Evolutionary conservation across 2,113 vertebrate genomes (phyloP), one percentile per base, ranked within the genome.

Genomic region (Mobula birostris): DNA sequence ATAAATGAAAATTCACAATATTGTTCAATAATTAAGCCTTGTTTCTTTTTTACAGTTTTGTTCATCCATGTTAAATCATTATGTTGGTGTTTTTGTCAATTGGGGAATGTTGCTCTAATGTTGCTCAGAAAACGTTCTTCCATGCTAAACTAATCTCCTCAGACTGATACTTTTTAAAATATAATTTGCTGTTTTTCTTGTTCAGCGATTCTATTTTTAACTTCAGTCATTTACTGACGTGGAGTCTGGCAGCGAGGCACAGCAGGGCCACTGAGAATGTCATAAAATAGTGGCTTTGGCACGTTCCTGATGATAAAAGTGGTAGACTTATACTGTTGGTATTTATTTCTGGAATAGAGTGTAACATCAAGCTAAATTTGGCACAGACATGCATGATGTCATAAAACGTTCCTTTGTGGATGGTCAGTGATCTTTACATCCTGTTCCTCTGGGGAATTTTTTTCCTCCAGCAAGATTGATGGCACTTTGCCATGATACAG

Each of bases 161-260:
- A 40, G 27, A 36, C 82, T 58, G 40, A 7, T 79, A 11, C 32
- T 79, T 32, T 36, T 36, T 36, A 36, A 66, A 66, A 21, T 11
- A 56, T 61, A 87, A 61, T 27, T 93, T 93, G 66, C 56, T 74
- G 70, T 36, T 74, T 74, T 72, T 74, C 36, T 76, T 56, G 70
- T 93, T 74, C 36, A 93, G 48, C 90, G 27, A 15, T 74, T 93
- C 91, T 93, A 93, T 93, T 93, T 93, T 93, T 93, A 93, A 56
- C 70, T 12, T 56, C 63, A 90, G 91, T 6, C n/a, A 19, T 8
- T 63, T 74, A 56, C 29, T 93, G 70, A 93, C 58, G 90, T 74
- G n/a, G 0, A 72, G 90, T 93, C 32, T 93, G 90, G 66, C 68
- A 48, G 27, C 14, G 36, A 36, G 24, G 40, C 61, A 36, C 14